phyloP scores from a whole-genome alignment of 2,797 vertebrate species.

The Pipistrellus pygmaeus region DNA sequence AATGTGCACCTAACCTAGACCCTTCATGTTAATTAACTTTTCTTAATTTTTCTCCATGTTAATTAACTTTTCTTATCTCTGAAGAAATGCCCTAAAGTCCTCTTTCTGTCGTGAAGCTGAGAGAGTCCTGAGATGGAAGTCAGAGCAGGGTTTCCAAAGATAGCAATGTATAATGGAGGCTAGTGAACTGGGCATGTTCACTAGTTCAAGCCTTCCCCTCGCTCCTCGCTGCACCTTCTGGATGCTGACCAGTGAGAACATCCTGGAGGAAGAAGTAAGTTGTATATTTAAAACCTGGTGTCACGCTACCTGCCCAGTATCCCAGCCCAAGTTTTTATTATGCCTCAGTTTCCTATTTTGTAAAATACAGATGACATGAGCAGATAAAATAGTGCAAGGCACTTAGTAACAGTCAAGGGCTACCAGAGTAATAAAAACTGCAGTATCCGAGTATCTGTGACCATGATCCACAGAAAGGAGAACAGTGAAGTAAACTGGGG shows the following conservation, averaged over 20 bases:
- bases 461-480: not conserved
- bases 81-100: constrained; percentile 47
- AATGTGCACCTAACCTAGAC: constrained; percentile 45
- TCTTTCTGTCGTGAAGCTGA: constrained; percentile 37
- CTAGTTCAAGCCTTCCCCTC: not conserved
- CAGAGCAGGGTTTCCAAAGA: constrained; percentile 24
- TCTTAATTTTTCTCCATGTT: constrained; percentile 55
- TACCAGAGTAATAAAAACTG: not conserved
- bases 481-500: not conserved
- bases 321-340: not conserved
- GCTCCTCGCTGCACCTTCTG: not conserved
- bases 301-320: not conserved
- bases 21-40: constrained; percentile 74
- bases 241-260: not conserved
- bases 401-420: not conserved
- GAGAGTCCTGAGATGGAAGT: constrained; percentile 23
- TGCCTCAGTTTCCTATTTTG: not conserved
- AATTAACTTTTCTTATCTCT: constrained; percentile 74
- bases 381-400: not conserved
- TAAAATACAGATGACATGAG: not conserved
- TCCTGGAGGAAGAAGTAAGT: not conserved
- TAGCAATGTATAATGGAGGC: constrained; percentile 59
- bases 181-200: not conserved
- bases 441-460: not conserved
- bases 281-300: not conserved